These are phyloP conservation scores for Brachionus sp. DNA, from an alignment of 1,140 invertebrate species.

Conservation along the genomic window DNA sequence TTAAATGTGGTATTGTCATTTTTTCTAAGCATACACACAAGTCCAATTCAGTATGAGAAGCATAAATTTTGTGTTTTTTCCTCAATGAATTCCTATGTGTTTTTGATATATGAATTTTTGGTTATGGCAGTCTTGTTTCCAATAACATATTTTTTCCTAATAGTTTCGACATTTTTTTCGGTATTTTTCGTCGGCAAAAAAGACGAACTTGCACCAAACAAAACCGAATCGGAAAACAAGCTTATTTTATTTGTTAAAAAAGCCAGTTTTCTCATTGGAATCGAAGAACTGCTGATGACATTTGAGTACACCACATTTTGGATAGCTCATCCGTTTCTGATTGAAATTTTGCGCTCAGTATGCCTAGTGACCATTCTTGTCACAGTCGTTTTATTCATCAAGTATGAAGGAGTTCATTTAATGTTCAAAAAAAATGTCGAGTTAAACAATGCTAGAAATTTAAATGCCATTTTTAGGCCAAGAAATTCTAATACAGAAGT, in stretches of 20 bases:
- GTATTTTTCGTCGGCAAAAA: slow-evolving; percentile 4
- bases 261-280: not conserved
- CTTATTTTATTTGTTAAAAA: not conserved
- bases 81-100: not conserved
- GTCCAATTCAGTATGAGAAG: not conserved
- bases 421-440: not conserved
- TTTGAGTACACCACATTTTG: slow-evolving; percentile 22
- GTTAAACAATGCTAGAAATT: not conserved
- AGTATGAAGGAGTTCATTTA: not conserved
- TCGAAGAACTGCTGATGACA: not conserved
- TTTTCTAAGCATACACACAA: not conserved
- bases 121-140: not conserved
- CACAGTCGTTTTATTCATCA: not conserved
- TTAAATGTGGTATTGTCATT: not conserved
- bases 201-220: not conserved
- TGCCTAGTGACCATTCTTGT: not conserved
- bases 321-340: not conserved
- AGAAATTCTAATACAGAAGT: not conserved
- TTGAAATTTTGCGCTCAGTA: not conserved
- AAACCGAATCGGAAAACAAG: not conserved
- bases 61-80: not conserved
- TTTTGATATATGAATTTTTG: not conserved
- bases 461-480: not conserved
- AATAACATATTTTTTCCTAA: not conserved
- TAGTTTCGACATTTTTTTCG: not conserved